These are phyloP conservation scores for Leptinotarsa defecta DNA, from an alignment of 1,140 invertebrate species.

Conservation along the genomic window DNA sequence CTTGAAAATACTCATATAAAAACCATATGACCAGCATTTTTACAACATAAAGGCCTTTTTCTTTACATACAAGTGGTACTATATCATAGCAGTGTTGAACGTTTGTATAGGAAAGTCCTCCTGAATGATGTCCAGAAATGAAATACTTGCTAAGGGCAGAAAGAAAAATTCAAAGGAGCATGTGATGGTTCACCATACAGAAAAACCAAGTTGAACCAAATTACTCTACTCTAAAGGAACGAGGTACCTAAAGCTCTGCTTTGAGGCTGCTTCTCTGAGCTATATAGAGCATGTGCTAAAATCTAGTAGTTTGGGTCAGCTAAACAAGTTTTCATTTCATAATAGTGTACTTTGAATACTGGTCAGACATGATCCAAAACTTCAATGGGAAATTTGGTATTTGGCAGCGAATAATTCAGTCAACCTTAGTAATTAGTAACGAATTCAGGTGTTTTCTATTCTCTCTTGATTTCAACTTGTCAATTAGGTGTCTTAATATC, in stretches of 20 bases:
- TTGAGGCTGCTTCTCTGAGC: neutral
- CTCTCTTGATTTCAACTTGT: too few relatives aligned
- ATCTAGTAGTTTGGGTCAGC: neutral
- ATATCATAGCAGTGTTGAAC: neutral
- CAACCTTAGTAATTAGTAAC: too few relatives aligned
- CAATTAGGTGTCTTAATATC: too few relatives aligned
- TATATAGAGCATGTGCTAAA: neutral
- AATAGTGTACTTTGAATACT: too few relatives aligned
- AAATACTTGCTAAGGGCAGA: neutral
- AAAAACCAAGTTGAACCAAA: too few relatives aligned
- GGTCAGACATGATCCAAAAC: too few relatives aligned
- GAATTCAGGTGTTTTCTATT: too few relatives aligned
- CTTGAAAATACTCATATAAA: constrained; percentile 22
- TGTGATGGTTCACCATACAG: neutral
- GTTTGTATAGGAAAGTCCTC: neutral
- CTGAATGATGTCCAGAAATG: neutral
- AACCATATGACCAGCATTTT: constrained; percentile 15
- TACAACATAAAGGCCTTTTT: constrained; percentile 16
- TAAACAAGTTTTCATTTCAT: neutral
- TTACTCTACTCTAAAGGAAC: too few relatives aligned
- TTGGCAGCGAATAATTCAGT: too few relatives aligned
- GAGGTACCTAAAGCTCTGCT: too few relatives aligned
- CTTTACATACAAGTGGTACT: constrained; percentile 15
- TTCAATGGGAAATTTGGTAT: too few relatives aligned
- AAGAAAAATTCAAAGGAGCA: neutral